Conservation (phyloP, 2,113 vertebrate genomes). For the Pongo pygmaeus region DNA sequence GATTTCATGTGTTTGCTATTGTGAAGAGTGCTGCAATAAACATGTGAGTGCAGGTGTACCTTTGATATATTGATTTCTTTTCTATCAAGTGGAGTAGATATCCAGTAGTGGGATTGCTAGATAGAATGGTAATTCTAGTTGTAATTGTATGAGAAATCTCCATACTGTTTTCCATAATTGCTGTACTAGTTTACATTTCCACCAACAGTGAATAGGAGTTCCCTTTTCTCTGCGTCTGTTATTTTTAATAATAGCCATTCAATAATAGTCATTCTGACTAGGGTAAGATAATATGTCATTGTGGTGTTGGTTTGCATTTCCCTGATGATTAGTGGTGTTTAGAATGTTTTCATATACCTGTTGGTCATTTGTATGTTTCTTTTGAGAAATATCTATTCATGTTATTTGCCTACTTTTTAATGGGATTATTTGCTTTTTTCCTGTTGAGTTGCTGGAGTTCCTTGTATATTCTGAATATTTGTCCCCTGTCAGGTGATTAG, state of each 20-base stretch:
- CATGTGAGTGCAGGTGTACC: not conserved
- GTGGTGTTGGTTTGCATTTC: not conserved
- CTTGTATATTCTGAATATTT: not conserved
- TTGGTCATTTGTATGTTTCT: not conserved
- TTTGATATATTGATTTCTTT: not conserved
- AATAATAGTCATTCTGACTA: not conserved
- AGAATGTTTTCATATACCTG: not conserved
- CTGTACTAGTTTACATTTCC: not conserved
- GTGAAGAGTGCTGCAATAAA: not conserved
- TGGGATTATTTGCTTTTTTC: not conserved
- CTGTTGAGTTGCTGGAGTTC: not conserved
- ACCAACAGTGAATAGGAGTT: not conserved
- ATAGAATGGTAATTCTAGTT: not conserved
- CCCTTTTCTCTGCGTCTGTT: not conserved
- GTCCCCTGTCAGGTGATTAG: not conserved
- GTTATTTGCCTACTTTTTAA: not conserved
- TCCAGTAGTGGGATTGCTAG: not conserved
- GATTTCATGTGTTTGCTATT: not conserved
- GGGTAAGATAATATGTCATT: not conserved
- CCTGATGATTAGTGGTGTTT: not conserved
- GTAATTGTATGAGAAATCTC: not conserved
- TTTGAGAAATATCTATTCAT: not conserved
- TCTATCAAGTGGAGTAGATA: not conserved
- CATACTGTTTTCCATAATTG: not conserved
- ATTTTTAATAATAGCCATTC: not conserved